A percentile compares a stretch with the other conserved stretches of the same genome.
phyloP scores from a whole-genome alignment of 2,113 vertebrate species.

The Amazona vittata region DNA sequence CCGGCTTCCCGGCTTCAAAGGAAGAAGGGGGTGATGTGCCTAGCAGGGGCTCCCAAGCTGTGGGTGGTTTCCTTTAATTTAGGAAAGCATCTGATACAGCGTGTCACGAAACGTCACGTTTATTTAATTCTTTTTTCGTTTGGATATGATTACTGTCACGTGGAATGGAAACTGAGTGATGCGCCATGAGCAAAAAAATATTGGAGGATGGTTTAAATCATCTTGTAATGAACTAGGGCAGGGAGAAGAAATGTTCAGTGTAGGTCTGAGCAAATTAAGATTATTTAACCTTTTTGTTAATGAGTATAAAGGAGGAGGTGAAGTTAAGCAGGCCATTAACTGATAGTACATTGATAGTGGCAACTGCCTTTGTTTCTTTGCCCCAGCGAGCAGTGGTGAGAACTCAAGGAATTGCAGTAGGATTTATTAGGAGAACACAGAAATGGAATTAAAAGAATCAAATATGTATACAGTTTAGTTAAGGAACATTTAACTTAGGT shows the following conservation, averaged over 20 bases:
- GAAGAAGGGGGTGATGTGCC: conserved; percentile 29
- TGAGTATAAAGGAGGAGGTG: neutral
- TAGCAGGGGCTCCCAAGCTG: conserved; percentile 42
- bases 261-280: neutral
- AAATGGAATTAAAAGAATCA: neutral
- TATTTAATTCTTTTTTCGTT: conserved; percentile 58
- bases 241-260: neutral
- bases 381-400: neutral
- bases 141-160: conserved; percentile 65
- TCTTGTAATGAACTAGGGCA: neutral
- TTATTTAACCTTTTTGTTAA: neutral
- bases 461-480: neutral
- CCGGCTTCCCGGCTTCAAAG: conserved; percentile 30
- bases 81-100: conserved; percentile 50
- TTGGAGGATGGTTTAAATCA: conserved; percentile 29
- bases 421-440: neutral
- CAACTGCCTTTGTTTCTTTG: neutral
- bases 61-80: conserved; percentile 61
- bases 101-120: conserved; percentile 47
- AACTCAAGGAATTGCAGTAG: neutral
- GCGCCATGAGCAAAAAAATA: neutral
- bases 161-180: conserved; percentile 46
- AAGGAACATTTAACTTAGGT: neutral
- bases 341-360: neutral
- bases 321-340: neutral